A percentile compares a stretch with the other conserved stretches of the same genome.
These are phyloP conservation scores for Carlito syrichta DNA, from an alignment of 2,113 vertebrate genomes.

Conservation along the genomic window DNA sequence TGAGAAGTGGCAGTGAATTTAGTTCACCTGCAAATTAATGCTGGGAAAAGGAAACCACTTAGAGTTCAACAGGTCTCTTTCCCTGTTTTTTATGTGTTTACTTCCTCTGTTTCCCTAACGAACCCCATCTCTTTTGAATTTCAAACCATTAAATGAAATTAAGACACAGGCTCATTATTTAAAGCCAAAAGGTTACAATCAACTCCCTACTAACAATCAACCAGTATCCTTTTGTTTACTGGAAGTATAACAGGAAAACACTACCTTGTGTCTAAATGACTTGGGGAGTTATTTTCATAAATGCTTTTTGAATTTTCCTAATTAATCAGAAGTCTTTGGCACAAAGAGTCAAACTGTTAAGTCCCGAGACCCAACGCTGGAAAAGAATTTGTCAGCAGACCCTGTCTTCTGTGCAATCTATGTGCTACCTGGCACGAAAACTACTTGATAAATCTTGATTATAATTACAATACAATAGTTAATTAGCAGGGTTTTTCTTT, in stretches of 20 bases:
- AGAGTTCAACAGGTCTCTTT: slow-evolving; percentile 23
- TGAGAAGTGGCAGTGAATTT: background rate
- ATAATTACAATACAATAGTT: slow-evolving; percentile 68
- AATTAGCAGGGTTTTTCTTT: slow-evolving; percentile 68
- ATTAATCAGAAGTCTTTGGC: slow-evolving; percentile 74
- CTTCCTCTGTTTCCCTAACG: slow-evolving; percentile 66
- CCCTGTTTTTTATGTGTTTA: slow-evolving; percentile 59
- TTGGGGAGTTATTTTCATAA: slow-evolving; percentile 61
- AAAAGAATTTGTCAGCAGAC: slow-evolving; percentile 59
- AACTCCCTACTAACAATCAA: slow-evolving; percentile 69
- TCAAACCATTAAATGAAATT: slow-evolving; percentile 63
- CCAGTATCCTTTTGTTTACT: slow-evolving; percentile 76
- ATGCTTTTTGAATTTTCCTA: slow-evolving; percentile 70
- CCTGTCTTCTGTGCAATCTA: slow-evolving; percentile 35
- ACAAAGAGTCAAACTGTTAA: slow-evolving; percentile 37
- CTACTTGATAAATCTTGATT: slow-evolving; percentile 53
- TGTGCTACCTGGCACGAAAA: slow-evolving; percentile 65
- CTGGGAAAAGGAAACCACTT: slow-evolving; percentile 24
- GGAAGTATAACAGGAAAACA: slow-evolving; percentile 72
- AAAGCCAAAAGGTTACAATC: slow-evolving; percentile 76
- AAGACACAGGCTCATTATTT: slow-evolving; percentile 64
- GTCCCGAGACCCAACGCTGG: slow-evolving; percentile 20
- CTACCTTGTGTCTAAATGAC: slow-evolving; percentile 59
- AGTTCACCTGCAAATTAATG: slow-evolving; percentile 38
- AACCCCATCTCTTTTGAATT: slow-evolving; percentile 53